Evolutionary conservation across 2,113 vertebrate species (phyloP).

Genomic region (Procapra przewalskii): DNA sequence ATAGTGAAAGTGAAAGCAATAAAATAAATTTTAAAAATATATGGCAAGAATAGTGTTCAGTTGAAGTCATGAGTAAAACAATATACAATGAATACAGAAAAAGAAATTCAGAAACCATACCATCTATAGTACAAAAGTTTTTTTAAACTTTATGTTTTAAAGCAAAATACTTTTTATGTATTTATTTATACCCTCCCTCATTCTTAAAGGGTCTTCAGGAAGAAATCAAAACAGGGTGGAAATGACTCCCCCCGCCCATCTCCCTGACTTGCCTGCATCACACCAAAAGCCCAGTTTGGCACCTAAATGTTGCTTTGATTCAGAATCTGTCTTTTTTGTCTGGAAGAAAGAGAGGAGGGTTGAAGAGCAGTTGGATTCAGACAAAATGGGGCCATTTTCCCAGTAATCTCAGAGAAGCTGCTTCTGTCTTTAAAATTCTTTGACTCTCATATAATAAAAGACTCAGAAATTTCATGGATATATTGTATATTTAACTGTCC

Average conservation of each 20-base stretch:
- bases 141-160: not conserved
- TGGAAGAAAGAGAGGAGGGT: not conserved
- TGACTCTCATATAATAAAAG: not conserved
- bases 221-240: not conserved
- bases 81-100: not conserved
- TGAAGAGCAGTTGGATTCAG: not conserved
- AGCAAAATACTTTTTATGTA: not conserved
- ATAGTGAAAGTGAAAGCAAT: too few relatives aligned
- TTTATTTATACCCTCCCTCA: not conserved
- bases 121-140: not conserved
- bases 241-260: rapidly evolving
- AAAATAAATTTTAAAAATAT: not conserved
- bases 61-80: not conserved
- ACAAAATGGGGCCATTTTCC: not conserved
- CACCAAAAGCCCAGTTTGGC: rapidly evolving
- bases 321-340: too few relatives aligned
- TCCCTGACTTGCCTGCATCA: rapidly evolving
- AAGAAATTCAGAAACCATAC: not conserved
- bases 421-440: not conserved
- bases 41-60: not conserved
- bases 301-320: too few relatives aligned
- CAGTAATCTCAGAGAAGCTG: not conserved
- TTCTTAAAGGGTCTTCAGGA: not conserved
- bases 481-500: too few relatives aligned
- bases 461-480: not conserved